phyloP scores from a whole-genome alignment of 2,797 vertebrate genomes.

The Lemur catta region DNA sequence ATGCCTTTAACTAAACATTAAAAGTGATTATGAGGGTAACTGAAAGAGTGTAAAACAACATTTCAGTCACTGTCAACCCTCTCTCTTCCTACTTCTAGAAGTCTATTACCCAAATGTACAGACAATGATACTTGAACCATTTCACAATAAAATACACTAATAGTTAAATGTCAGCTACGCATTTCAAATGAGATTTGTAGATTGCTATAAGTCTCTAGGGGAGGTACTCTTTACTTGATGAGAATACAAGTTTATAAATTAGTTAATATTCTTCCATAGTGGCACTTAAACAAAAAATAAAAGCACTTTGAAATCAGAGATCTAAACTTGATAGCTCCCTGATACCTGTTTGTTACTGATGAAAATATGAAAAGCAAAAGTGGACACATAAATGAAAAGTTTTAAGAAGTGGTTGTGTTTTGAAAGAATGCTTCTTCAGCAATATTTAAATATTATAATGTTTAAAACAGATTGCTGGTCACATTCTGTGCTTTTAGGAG shows the following conservation, averaged over 20 bases:
- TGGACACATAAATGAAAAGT: background rate
- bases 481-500: background rate
- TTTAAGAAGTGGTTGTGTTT: background rate
- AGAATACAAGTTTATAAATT: background rate
- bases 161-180: background rate
- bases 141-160: background rate
- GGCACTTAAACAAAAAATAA: background rate
- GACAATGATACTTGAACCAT: background rate
- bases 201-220: background rate
- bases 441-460: background rate
- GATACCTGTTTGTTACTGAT: background rate
- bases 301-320: background rate
- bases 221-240: background rate
- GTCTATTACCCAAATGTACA: background rate
- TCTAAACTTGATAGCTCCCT: background rate
- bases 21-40: background rate
- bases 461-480: background rate
- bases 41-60: background rate
- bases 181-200: background rate
- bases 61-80: background rate
- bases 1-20: background rate
- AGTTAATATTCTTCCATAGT: background rate
- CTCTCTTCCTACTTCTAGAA: background rate
- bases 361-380: background rate
- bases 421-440: background rate